Conservation (phyloP, 2,888 invertebrate species). For the Calliphora vomitoria region DNA sequence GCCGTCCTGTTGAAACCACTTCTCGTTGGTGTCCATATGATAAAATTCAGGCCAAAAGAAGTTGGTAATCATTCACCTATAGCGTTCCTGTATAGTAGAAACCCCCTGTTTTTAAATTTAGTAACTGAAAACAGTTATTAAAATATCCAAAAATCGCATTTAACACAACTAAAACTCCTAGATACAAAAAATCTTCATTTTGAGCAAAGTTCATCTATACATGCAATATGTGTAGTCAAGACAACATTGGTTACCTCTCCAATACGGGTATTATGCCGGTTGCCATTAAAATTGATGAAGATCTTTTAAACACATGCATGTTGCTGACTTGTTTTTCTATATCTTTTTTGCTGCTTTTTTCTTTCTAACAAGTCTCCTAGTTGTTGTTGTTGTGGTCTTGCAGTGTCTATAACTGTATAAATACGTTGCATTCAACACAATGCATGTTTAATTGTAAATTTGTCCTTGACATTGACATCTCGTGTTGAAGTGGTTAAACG, state of each 20-base stretch:
- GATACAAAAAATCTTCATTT: conserved; percentile 22
- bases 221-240: not conserved
- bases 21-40: too few species aligned
- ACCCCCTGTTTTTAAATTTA: too few species aligned
- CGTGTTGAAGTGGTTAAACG: conserved; percentile 64
- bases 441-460: conserved; percentile 82
- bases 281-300: conserved; percentile 61
- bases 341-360: not conserved
- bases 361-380: not conserved
- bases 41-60: too few species aligned
- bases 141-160: not conserved
- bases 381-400: conserved; percentile 5
- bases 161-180: not conserved
- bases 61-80: too few species aligned
- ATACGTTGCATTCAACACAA: conserved; percentile 76
- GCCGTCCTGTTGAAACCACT: too few species aligned
- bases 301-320: conserved; percentile 41
- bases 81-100: too few species aligned
- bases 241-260: conserved; percentile 13
- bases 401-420: conserved; percentile 74
- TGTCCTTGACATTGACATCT: conserved; percentile 83
- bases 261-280: conserved; percentile 54
- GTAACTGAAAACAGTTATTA: conserved; percentile 55
- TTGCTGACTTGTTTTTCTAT: conserved; percentile 8
- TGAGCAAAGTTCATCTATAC: not conserved